These are phyloP conservation scores for Bombycilla garrulus DNA, from an alignment of 2,113 vertebrate genomes.

Conservation along the genomic window DNA sequence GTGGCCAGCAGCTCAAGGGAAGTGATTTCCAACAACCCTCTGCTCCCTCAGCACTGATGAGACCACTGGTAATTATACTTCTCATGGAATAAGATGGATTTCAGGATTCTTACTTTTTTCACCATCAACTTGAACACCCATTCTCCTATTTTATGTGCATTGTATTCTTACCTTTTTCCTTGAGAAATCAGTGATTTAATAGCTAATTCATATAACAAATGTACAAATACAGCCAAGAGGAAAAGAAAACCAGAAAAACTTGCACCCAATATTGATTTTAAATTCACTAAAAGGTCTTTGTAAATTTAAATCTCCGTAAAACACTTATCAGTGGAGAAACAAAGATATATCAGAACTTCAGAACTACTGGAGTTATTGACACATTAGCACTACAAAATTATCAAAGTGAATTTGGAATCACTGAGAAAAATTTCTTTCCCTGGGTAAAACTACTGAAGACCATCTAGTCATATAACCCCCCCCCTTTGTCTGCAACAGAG, in stretches of 20 bases:
- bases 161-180: background rate
- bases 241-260: background rate
- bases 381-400: background rate
- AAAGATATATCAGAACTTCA: background rate
- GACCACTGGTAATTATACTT: background rate
- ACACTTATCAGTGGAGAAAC: background rate
- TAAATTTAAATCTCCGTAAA: background rate
- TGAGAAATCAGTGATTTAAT: background rate
- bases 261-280: background rate
- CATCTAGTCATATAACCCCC: rapidly evolving
- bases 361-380: background rate
- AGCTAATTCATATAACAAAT: background rate
- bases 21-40: background rate
- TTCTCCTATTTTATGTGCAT: background rate
- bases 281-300: background rate
- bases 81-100: background rate
- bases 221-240: background rate
- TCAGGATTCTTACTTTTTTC: background rate
- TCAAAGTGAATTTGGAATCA: background rate
- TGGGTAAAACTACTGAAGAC: background rate
- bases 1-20: background rate
- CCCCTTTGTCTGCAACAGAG: background rate
- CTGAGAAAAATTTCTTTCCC: background rate
- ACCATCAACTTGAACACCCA: background rate
- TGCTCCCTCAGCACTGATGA: background rate